A percentile compares a stretch with the other conserved stretches of the same genome.
These are phyloP conservation scores for Rhinoraja longicauda DNA, from an alignment of 2,797 vertebrate species.

Conservation along the genomic window DNA sequence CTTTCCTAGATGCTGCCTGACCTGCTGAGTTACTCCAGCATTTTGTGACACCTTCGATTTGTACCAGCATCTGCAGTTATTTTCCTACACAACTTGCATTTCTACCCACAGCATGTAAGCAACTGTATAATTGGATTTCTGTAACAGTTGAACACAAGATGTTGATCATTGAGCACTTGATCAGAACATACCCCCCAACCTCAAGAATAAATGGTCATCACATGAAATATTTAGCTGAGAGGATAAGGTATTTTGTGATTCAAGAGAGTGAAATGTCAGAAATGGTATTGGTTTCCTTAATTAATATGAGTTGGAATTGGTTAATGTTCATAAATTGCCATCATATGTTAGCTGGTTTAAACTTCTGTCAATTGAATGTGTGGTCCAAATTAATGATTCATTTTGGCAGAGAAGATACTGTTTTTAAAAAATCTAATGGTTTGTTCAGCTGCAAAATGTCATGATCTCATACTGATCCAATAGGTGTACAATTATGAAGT, in stretches of 20 bases:
- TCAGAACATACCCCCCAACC: no score
- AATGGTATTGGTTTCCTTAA: neutral
- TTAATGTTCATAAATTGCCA: conserved; percentile 14
- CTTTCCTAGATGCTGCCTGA: no score
- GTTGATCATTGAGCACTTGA: no score
- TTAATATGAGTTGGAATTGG: neutral
- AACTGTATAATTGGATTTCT: no score
- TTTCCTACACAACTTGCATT: no score
- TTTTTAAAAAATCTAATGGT: neutral
- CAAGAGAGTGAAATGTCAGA: neutral
- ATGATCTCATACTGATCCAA: neutral
- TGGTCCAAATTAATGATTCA: neutral
- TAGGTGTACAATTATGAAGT: neutral
- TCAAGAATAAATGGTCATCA: neutral
- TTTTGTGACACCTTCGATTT: no score
- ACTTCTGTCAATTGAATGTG: neutral
- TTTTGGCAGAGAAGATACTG: neutral
- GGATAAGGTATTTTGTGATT: neutral
- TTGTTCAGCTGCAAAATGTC: conserved; percentile 10
- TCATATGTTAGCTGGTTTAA: neutral
- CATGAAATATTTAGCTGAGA: neutral
- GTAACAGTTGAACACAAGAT: no score
- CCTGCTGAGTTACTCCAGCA: no score
- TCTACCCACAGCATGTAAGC: no score
- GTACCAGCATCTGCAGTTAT: no score